Conservation (phyloP, 2,113 vertebrate species). For the Hippocampus mohnikei region DNA sequence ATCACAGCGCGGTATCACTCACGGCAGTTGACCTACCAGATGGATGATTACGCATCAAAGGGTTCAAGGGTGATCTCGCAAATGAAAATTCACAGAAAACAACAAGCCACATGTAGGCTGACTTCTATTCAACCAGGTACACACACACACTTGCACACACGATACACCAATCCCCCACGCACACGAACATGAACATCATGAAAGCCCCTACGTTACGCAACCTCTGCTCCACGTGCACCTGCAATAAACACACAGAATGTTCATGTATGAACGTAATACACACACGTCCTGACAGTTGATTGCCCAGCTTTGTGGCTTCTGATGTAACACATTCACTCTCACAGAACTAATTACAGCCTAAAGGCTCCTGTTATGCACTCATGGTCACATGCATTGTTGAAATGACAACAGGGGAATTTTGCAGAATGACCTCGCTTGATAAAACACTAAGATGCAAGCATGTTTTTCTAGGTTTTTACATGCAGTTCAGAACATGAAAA, state of each 20-base stretch:
- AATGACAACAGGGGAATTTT: constrained; percentile 22
- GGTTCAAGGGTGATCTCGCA: constrained; percentile 59
- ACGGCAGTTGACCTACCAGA: constrained; percentile 74
- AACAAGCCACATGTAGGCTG: constrained; percentile 46
- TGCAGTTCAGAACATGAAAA: not conserved
- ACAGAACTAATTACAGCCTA: constrained; percentile 27
- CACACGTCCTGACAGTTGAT: not conserved
- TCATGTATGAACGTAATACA: constrained; percentile 6
- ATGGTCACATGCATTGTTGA: constrained; percentile 21
- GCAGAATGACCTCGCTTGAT: constrained; percentile 4
- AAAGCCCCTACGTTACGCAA: constrained; percentile 18
- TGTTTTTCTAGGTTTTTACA: not conserved
- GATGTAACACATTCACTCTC: constrained; percentile 35
- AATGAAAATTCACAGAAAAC: constrained; percentile 71
- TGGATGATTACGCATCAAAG: constrained; percentile 78
- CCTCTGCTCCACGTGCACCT: not conserved
- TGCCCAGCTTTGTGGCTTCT: constrained; percentile 18
- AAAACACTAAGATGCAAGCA: not conserved
- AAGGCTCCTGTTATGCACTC: constrained; percentile 15
- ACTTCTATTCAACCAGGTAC: constrained; percentile 60
- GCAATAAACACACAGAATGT: not conserved
- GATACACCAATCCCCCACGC: not conserved
- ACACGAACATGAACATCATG: constrained; percentile 2
- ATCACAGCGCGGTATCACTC: constrained; percentile 66
- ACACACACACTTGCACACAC: constrained; percentile 3